phyloP scores from a whole-genome alignment of 2,113 vertebrate genomes.

The Mormyrus lacerda region DNA sequence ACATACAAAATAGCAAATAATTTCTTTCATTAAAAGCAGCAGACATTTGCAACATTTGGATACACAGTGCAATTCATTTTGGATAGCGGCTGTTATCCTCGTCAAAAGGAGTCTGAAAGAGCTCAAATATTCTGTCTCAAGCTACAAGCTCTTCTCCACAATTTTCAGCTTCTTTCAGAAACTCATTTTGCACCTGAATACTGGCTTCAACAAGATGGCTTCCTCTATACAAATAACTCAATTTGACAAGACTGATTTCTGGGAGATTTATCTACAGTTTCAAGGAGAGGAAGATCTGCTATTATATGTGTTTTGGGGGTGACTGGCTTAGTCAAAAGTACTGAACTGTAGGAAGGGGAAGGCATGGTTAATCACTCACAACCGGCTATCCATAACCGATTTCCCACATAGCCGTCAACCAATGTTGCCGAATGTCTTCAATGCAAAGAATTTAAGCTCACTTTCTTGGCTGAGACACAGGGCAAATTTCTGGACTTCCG shows the following conservation, averaged over 20 bases:
- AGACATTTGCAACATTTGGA: constrained; percentile 12
- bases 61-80: constrained; percentile 8
- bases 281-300: not conserved
- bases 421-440: not conserved
- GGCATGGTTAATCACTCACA: not conserved
- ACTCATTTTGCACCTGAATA: not conserved
- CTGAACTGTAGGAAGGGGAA: not conserved
- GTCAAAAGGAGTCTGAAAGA: not conserved
- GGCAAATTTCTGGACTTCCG: not conserved
- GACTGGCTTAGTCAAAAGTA: not conserved
- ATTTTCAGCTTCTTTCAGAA: not conserved
- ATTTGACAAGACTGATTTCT: not conserved
- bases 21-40: constrained; percentile 1
- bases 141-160: not conserved
- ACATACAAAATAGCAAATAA: not conserved
- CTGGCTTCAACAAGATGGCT: not conserved
- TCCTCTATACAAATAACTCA: not conserved
- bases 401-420: not conserved
- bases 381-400: not conserved
- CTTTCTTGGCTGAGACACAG: not conserved
- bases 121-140: not conserved
- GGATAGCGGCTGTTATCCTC: not conserved
- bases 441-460: not conserved
- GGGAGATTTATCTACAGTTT: not conserved
- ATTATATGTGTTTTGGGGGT: not conserved